A percentile compares a stretch with the other conserved stretches of the same genome.
phyloP scores from a whole-genome alignment of 2,888 invertebrate genomes.

The Girardia tigrina region DNA sequence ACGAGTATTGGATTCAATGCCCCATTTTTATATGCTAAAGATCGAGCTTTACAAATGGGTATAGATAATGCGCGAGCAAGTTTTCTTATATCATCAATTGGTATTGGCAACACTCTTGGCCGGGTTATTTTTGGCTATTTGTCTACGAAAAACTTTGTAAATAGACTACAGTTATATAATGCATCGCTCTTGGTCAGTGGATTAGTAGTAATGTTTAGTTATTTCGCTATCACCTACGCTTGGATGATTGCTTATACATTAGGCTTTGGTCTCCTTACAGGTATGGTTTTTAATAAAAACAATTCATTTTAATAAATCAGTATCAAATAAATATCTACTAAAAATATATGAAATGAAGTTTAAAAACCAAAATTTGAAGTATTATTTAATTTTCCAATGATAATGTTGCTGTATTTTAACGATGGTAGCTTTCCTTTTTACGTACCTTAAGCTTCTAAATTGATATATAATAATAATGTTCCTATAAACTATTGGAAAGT shows the following conservation, averaged over 20 bases:
- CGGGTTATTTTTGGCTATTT: slow-evolving; percentile 58
- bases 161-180: slow-evolving; percentile 76
- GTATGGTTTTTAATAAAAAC: too few relatives aligned
- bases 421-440: too few relatives aligned
- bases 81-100: slow-evolving; percentile 70
- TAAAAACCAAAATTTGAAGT: too few relatives aligned
- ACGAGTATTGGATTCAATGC: slow-evolving; percentile 84
- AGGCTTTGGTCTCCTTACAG: slow-evolving; percentile 46
- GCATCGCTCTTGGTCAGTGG: slow-evolving; percentile 73
- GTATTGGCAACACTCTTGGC: slow-evolving; percentile 78
- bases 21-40: slow-evolving; percentile 73
- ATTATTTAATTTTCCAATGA: too few relatives aligned
- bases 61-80: slow-evolving; percentile 52
- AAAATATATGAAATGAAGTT: too few relatives aligned
- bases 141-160: slow-evolving; percentile 58
- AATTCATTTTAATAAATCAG: too few relatives aligned
- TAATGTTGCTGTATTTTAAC: too few relatives aligned
- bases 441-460: too few relatives aligned
- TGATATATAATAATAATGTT: too few relatives aligned
- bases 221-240: slow-evolving; percentile 62
- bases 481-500: too few relatives aligned
- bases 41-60: slow-evolving; percentile 54
- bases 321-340: too few relatives aligned
- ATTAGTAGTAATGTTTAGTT: slow-evolving; percentile 66
- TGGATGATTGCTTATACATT: slow-evolving; percentile 63